Evolutionary conservation across 1,140 invertebrate species (phyloP).

Genomic region (Drosophila seguyi): DNA sequence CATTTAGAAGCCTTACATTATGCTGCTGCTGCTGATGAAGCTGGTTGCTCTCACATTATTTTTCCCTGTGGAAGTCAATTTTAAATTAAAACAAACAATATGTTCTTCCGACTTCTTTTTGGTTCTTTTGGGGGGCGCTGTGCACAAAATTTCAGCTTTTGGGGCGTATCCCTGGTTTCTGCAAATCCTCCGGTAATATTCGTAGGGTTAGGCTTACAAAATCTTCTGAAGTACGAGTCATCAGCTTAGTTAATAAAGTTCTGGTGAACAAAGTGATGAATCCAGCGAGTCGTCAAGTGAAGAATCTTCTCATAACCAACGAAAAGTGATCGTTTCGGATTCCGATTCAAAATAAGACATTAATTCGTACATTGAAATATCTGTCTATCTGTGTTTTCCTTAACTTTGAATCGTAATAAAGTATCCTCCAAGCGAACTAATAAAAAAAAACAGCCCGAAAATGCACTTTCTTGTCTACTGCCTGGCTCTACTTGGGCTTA

Average conservation of each 20-base stretch:
- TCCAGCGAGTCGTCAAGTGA: too few relatives aligned
- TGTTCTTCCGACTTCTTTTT: slow-evolving; percentile 44
- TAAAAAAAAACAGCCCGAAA: neutral
- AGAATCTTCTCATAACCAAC: too few relatives aligned
- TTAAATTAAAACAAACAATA: slow-evolving; percentile 68
- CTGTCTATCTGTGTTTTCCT: neutral
- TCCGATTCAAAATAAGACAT: neutral
- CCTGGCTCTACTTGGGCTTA: neutral
- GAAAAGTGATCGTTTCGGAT: too few relatives aligned
- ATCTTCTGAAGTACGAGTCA: neutral
- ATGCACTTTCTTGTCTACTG: neutral
- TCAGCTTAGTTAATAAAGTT: too few relatives aligned
- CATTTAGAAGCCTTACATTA: neutral
- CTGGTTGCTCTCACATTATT: neutral
- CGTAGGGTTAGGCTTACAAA: too few relatives aligned
- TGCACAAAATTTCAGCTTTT: slow-evolving; percentile 34
- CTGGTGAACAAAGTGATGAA: too few relatives aligned
- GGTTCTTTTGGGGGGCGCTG: slow-evolving; percentile 2
- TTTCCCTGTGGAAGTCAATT: slow-evolving; percentile 7
- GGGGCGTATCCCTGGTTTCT: slow-evolving; percentile 8
- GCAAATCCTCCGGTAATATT: slow-evolving; percentile 1
- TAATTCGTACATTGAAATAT: neutral
- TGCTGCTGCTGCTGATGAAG: neutral
- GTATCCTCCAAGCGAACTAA: neutral
- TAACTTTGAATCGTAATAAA: neutral